A percentile compares a stretch with the other conserved stretches of the same genome.
These are phyloP conservation scores for Dynastes grantii DNA, from an alignment of 2,888 invertebrate species.

Conservation along the genomic window DNA sequence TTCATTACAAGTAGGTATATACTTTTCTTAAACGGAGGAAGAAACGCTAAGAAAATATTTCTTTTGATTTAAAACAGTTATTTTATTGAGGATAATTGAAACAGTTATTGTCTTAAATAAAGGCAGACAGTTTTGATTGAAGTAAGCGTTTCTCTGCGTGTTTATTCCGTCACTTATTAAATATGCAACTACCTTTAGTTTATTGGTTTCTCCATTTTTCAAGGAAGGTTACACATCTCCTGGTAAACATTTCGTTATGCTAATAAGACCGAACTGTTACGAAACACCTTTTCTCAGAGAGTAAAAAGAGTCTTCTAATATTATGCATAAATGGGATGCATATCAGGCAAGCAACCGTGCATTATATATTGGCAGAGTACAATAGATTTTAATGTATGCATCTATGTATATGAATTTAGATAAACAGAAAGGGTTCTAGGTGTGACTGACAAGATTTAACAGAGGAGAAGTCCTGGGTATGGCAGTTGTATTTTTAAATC, in stretches of 20 bases:
- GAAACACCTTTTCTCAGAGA: constrained; percentile 63
- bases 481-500: constrained; percentile 32
- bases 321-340: constrained; percentile 64
- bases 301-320: constrained; percentile 57
- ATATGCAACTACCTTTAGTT: neutral
- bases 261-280: constrained; percentile 59
- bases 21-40: too few relatives aligned
- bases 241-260: constrained; percentile 55
- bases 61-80: too few relatives aligned
- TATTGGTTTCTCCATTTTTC: constrained; percentile 56
- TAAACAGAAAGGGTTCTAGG: constrained; percentile 69
- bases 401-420: constrained; percentile 59
- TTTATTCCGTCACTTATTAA: too few relatives aligned
- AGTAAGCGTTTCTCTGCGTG: too few relatives aligned
- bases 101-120: too few relatives aligned
- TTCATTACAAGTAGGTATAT: too few relatives aligned
- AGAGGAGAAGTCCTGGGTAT: constrained; percentile 58
- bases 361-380: constrained; percentile 40
- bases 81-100: too few relatives aligned
- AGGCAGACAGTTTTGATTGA: too few relatives aligned
- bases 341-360: constrained; percentile 55
- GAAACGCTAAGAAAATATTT: too few relatives aligned
- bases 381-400: constrained; percentile 59
- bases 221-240: constrained; percentile 52
- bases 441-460: constrained; percentile 70